A percentile compares a stretch with the other conserved stretches of the same genome.
Evolutionary conservation across 2,888 invertebrate species (phyloP).

Genomic region (Hydrotaea diabolus): DNA sequence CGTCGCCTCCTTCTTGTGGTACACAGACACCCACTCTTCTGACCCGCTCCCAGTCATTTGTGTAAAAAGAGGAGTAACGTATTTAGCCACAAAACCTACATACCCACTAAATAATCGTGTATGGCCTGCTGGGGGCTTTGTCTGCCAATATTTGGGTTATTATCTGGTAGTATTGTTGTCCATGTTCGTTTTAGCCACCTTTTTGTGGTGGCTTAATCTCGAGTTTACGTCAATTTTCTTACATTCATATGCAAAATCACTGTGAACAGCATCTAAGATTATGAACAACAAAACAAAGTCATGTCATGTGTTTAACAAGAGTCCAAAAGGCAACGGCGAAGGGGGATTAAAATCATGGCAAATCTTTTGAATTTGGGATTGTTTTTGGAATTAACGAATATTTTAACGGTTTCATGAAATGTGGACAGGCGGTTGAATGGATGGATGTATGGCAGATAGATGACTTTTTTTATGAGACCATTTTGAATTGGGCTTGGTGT

Average conservation of each 20-base stretch:
- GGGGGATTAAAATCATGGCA: background rate
- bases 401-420: background rate
- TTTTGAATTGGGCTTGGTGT: background rate
- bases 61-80: slow-evolving; percentile 11
- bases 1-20: no score
- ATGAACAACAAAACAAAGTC: no score
- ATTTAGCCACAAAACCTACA: slow-evolving; percentile 1
- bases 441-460: no score
- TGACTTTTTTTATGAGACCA: background rate
- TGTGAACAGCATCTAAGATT: background rate
- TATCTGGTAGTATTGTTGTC: background rate
- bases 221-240: slow-evolving; percentile 9
- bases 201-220: no score
- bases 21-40: no score
- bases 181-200: background rate
- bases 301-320: no score
- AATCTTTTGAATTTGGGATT: slow-evolving; percentile 14
- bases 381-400: slow-evolving; percentile 5
- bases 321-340: no score
- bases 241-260: slow-evolving; percentile 17
- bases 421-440: background rate
- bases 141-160: slow-evolving; percentile 12
- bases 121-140: background rate
- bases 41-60: background rate
- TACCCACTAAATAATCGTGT: background rate